Conservation (phyloP, 1,140 invertebrate species). For the Limonius californicus region DNA sequence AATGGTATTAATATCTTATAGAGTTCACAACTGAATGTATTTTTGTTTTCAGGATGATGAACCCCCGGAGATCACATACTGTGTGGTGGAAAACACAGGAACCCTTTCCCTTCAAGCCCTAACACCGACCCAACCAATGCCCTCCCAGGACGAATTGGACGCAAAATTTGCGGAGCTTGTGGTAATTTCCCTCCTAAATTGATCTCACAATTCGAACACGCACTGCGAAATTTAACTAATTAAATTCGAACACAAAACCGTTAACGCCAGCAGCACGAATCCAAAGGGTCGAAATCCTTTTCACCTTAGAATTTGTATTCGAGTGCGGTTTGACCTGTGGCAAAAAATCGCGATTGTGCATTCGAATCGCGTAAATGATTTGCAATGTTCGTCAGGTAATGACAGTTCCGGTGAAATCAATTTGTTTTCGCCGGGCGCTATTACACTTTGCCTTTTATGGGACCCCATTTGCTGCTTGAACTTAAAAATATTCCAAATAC, state of each 20-base stretch:
- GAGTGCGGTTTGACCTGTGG: too few species aligned
- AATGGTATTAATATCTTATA: too few species aligned
- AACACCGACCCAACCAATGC: constrained; percentile 86
- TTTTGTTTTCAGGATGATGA: constrained; percentile 71
- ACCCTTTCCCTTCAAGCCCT: constrained; percentile 79
- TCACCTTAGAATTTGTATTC: too few species aligned
- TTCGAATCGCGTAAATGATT: too few species aligned
- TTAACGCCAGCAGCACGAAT: neutral
- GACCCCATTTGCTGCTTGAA: neutral
- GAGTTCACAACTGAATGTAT: too few species aligned
- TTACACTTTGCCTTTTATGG: constrained; percentile 3
- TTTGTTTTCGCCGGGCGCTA: neutral
- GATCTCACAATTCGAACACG: too few species aligned
- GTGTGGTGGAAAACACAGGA: constrained; percentile 82
- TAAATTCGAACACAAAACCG: neutral
- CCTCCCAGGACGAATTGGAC: constrained; percentile 86
- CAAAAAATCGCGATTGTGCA: too few species aligned
- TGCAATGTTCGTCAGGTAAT: neutral
- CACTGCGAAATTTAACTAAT: constrained; percentile 28
- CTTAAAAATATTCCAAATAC: neutral
- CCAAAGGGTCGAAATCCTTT: too few species aligned
- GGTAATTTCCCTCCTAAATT: too few species aligned
- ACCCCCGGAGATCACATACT: constrained; percentile 86
- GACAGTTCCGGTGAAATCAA: constrained; percentile 1
- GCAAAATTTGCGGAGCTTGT: constrained; percentile 91